A percentile compares a stretch with the other conserved stretches of the same genome.
Evolutionary conservation across 2,797 vertebrate species (phyloP).

Genomic region (Syngnathus rostellatus): DNA sequence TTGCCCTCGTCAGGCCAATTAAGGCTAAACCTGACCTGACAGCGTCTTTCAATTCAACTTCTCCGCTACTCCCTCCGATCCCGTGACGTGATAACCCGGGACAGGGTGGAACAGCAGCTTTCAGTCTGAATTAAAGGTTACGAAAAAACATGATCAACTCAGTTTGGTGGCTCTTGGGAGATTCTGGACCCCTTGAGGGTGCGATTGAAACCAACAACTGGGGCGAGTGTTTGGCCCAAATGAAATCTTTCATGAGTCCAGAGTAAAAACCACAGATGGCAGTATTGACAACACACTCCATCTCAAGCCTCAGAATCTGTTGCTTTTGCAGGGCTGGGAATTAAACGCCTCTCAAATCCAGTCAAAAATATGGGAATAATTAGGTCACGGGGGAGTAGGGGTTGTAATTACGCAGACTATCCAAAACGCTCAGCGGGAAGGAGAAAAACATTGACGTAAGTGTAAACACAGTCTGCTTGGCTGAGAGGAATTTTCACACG

Average conservation of each 20-base stretch:
- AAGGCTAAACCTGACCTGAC: slow-evolving; percentile 55
- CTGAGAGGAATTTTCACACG: slow-evolving; percentile 17
- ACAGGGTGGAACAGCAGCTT: slow-evolving; percentile 58
- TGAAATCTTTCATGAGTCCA: slow-evolving; percentile 9
- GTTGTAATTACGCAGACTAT: slow-evolving; percentile 54
- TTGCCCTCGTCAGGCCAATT: slow-evolving; percentile 53
- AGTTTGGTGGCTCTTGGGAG: slow-evolving; percentile 43
- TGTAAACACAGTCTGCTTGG: slow-evolving; percentile 31
- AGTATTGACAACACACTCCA: slow-evolving; percentile 26
- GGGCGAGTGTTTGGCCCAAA: slow-evolving; percentile 14
- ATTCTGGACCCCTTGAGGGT: slow-evolving; percentile 35
- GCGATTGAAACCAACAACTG: slow-evolving; percentile 13
- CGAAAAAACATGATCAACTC: slow-evolving; percentile 52
- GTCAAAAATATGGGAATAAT: slow-evolving; percentile 49
- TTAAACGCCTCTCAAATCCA: slow-evolving; percentile 40
- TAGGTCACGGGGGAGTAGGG: slow-evolving; percentile 44
- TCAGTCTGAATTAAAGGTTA: slow-evolving; percentile 54
- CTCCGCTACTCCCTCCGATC: slow-evolving; percentile 30
- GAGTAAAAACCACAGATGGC: slow-evolving; percentile 36
- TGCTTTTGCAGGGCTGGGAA: slow-evolving; percentile 26
- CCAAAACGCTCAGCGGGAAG: slow-evolving; percentile 41
- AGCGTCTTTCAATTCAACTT: slow-evolving; percentile 48
- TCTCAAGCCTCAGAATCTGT: slow-evolving; percentile 26
- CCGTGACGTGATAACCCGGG: slow-evolving; percentile 55
- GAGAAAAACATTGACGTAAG: slow-evolving; percentile 31